Evolutionary conservation across 23 tunicate genomes (phyloP).

Genomic region (Halocynthia aurantium): DNA sequence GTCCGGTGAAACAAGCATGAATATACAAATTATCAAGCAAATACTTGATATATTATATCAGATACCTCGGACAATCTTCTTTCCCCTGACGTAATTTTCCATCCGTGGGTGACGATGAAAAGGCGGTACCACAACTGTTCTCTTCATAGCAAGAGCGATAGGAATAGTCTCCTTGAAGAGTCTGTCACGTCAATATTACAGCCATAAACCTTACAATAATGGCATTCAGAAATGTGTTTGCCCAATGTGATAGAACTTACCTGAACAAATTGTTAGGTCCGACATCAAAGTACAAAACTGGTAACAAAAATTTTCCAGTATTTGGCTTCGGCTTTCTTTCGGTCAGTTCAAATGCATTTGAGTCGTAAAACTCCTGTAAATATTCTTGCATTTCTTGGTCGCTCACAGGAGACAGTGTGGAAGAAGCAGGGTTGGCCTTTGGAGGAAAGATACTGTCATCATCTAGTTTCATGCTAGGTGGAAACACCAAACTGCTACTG

Average conservation of each 20-base stretch:
- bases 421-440: not conserved
- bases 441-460: not conserved
- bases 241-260: constrained; percentile 18
- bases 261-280: constrained; percentile 97
- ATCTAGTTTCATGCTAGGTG: too few relatives aligned
- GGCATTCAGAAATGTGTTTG: not conserved
- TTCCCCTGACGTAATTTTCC: constrained; percentile 35
- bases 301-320: constrained; percentile 42
- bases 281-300: constrained; percentile 88
- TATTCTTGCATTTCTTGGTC: constrained; percentile 32
- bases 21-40: too few relatives aligned
- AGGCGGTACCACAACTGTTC: constrained; percentile 83
- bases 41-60: too few relatives aligned
- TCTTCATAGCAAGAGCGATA: constrained; percentile 41
- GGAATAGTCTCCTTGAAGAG: constrained; percentile 75
- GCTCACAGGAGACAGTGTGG: constrained; percentile 38
- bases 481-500: too few relatives aligned
- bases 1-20: too few relatives aligned
- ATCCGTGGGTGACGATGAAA: constrained; percentile 99
- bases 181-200: constrained; percentile 17
- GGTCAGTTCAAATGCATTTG: constrained; percentile 20
- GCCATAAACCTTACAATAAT: not conserved
- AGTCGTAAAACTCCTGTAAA: constrained; percentile 29
- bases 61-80: constrained; percentile 9
- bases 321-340: not conserved